Conservation (phyloP, 2,113 vertebrate species). For the Microcebus murinus region DNA sequence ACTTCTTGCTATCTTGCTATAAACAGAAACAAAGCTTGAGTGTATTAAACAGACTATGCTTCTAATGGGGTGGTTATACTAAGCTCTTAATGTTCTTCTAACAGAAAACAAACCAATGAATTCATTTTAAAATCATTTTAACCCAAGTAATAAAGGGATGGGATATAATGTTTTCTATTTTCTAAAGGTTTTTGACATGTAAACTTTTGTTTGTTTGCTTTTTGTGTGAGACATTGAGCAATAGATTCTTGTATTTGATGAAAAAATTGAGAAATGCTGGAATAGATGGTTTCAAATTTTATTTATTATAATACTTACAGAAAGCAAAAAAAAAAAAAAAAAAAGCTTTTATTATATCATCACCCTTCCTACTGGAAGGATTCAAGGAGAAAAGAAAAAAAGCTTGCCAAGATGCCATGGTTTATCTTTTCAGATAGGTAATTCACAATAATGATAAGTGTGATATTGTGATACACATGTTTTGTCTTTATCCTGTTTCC, state of each 20-base stretch:
- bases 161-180: background rate
- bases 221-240: background rate
- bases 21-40: background rate
- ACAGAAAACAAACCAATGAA: background rate
- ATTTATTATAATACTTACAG: background rate
- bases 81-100: background rate
- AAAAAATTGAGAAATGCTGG: background rate
- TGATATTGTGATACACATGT: background rate
- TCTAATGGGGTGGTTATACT: background rate
- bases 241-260: background rate
- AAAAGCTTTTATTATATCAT: background rate
- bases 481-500: background rate
- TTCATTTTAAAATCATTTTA: conserved; percentile 22
- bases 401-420: background rate
- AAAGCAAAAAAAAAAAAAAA: background rate
- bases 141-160: background rate
- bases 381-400: background rate
- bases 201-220: background rate
- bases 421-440: background rate
- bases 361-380: background rate
- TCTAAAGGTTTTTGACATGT: background rate
- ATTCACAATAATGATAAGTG: background rate
- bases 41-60: background rate
- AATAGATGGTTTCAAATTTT: background rate
- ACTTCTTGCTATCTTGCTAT: background rate